Conservation (phyloP, 2,888 invertebrate species). For the Cenopis cana region DNA sequence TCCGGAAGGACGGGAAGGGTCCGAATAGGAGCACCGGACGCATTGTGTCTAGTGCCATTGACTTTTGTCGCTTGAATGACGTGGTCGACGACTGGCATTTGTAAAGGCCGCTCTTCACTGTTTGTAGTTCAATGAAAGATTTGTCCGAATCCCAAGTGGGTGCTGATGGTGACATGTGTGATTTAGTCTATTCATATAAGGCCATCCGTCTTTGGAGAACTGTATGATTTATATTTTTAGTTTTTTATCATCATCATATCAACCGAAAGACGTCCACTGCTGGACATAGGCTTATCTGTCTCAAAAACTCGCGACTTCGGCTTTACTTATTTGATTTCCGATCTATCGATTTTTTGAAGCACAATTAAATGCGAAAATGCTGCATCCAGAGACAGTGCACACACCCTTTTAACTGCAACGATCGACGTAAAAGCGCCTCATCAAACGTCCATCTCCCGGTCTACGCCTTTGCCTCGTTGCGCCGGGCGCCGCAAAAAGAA, state of each 20-base stretch:
- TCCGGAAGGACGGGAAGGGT: conserved; percentile 33
- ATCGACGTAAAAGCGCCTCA: conserved; percentile 83
- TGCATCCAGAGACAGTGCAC: conserved; percentile 20
- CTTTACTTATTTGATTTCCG: neutral
- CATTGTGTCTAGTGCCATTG: conserved; percentile 61
- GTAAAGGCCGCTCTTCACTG: conserved; percentile 40
- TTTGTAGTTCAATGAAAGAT: conserved; percentile 29
- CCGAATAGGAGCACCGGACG: conserved; percentile 46
- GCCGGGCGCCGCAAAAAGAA: conserved; percentile 74
- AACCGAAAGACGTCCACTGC: too few relatives aligned
- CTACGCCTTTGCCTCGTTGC: conserved; percentile 68
- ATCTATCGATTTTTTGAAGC: neutral
- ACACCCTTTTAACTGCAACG: conserved; percentile 75
- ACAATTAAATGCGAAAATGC: neutral
- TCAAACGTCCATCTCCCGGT: conserved; percentile 82
- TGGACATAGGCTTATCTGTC: neutral
- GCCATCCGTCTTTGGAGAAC: neutral
- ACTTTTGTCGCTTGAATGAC: conserved; percentile 59
- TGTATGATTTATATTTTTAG: neutral
- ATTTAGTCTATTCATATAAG: conserved; percentile 19
- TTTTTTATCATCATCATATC: too few relatives aligned
- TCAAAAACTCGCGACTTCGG: neutral
- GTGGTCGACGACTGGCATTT: conserved; percentile 48
- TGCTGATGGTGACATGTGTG: conserved; percentile 30
- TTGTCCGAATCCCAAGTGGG: conserved; percentile 15